Evolutionary conservation across 2,888 invertebrate species (phyloP), one percentile per base, ranked within the genome.

Genomic region (Dolomedes plantarius): DNA sequence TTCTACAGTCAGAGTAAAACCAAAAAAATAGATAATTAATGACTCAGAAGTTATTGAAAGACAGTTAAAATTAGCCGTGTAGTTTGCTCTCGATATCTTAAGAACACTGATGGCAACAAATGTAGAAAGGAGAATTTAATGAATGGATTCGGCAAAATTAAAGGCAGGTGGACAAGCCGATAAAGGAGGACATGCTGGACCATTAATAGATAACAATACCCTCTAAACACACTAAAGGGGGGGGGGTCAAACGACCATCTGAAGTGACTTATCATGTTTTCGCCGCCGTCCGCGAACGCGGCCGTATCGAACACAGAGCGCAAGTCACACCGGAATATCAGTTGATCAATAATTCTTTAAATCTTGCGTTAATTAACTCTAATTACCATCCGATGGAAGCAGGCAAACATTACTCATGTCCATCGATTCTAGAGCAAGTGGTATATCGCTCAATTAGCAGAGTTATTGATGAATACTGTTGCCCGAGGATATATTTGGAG

Each of bases 291-390:
- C 5, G 16, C 41, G 46, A 46, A 46, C 16, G 16, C 41, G 41
- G 9, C 41, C 41, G 41, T 46, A 46, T 23, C 16, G 56, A 56
- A 56, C 23, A 19, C 23, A 19, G 13, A 19, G 23, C 23, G 23
- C 56, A 56, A 56, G 23, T 23, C 56, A 56, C 23, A 23, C 56
- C 56, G 56, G 23, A 11, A 23, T 56, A 56, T 56, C 56, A 56
- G 23, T 23, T 56, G 56, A 56, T 56, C 56, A 56, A 56, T 56
- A 56, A 56, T 56, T 56, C 56, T 56, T 56, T 56, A 56, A 56
- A 56, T 56, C 56, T 23, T 23, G 16, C 56, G 56, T 56, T 56
- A 56, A 56, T 56, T 56, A 56, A 56, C 56, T 56, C 23, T 56
- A 56, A 56, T 56, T 56, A 56, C 56, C 56, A 56, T 19, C 56